Evolutionary conservation across 2,113 vertebrate genomes (phyloP), one percentile per base, ranked within the genome.

Genomic region (Amblyopsis rosae): DNA sequence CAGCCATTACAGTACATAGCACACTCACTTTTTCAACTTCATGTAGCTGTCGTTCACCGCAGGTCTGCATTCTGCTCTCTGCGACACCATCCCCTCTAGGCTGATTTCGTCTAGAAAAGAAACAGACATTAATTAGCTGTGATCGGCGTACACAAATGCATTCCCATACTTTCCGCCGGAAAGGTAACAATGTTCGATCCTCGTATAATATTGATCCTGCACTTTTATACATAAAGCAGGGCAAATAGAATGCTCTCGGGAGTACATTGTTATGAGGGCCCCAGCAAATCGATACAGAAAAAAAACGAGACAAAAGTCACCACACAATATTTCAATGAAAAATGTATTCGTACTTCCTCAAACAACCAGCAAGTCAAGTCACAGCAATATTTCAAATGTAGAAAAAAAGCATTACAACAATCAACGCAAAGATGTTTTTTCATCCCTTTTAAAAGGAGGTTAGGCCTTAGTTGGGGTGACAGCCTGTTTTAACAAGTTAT

Each of bases 21-120:
- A 55, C 4, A 83, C 88, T 88, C 69, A 90, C 88, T 84, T 90
- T 65, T 90, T 91, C n/a, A 91, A 77, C 80, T 90, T 90, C 87
- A 91, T 88, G 84, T 90, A 91, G 85, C 66, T 87, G 73, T 88
- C 87, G 49, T 73, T 88, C 80, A 84, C 80, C 62, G 76, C 83
- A 0, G 88, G 86, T 57, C 72, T 85, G 82, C 90, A 91, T 71
- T 91, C 90, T 12, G 87, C 90, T 77, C 86, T 77, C 84, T 90
- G 85, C 67, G 88, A 84, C 72, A 90, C 86, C 86, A 76, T 87
- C 63, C 90, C 88, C 83, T 90, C 90, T 82, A 89, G 77, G 54
- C 80, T 75, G 80, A 90, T 70, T 49, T 56, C 80, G 69, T 85
- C 90, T 91, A 60, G 59, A 85, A 83, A 65, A 80, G 82, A 41